Evolutionary conservation across 1,140 invertebrate species (phyloP).

Genomic region (Triops cancriformis): DNA sequence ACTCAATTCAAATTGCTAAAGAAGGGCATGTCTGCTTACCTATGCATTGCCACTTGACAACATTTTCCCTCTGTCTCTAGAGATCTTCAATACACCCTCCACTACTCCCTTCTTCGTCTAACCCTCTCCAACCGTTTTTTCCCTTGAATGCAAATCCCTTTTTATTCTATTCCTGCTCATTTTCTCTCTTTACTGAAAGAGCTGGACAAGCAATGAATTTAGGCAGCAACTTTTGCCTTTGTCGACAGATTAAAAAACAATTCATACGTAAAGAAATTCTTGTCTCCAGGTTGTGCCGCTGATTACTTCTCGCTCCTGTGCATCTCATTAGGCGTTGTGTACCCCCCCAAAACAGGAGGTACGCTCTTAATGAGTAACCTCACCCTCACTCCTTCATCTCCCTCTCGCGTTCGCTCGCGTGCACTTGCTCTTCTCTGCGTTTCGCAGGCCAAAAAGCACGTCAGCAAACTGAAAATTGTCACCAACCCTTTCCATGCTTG

Average conservation of each 20-base stretch:
- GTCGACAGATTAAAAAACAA: conserved; percentile 1
- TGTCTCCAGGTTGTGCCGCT: background rate
- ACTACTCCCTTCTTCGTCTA: background rate
- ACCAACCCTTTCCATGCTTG: background rate
- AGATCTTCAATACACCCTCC: background rate
- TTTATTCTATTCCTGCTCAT: too few relatives aligned
- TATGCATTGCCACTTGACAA: conserved; percentile 6
- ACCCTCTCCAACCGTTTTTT: background rate
- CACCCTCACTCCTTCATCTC: background rate
- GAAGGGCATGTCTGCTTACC: background rate
- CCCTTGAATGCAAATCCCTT: background rate
- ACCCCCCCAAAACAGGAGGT: background rate
- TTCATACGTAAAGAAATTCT: background rate
- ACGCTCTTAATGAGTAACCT: background rate
- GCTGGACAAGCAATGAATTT: background rate
- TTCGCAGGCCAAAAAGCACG: background rate
- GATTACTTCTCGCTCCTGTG: conserved; percentile 9
- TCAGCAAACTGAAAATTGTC: background rate
- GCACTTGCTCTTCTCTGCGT: background rate
- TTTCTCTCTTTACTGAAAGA: too few relatives aligned
- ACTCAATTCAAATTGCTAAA: conserved; percentile 1
- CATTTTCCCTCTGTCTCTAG: background rate
- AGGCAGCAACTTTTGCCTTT: background rate
- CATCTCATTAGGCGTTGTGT: background rate
- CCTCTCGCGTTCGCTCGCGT: background rate